These are phyloP conservation scores for Grantiella picta DNA, from an alignment of 2,113 vertebrate genomes.

Conservation along the genomic window DNA sequence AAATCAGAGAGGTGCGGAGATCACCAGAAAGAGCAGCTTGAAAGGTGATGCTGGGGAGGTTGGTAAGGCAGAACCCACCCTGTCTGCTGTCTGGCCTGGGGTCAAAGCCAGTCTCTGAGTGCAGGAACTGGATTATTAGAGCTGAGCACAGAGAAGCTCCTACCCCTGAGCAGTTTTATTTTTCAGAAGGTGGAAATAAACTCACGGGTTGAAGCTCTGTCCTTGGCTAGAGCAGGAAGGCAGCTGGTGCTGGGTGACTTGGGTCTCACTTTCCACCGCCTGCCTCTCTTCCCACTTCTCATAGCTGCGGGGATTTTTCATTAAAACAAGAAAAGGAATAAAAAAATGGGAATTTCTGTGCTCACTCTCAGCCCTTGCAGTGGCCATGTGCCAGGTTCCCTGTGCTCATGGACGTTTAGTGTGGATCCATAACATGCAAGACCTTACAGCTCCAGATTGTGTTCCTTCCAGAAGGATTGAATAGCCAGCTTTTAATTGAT, in stretches of 20 bases:
- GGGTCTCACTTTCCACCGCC: not conserved
- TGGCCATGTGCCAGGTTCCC: not conserved
- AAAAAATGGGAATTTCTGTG: not conserved
- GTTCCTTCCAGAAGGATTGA: not conserved
- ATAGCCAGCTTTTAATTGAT: not conserved
- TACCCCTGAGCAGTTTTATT: accelerated
- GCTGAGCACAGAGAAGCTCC: not conserved
- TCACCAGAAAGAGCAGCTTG: not conserved
- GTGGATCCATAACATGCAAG: not conserved
- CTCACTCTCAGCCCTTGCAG: accelerated
- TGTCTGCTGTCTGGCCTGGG: not conserved
- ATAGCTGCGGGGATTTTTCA: not conserved
- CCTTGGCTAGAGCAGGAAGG: not conserved
- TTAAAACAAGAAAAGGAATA: not conserved
- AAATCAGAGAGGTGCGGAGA: not conserved
- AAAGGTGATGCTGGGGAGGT: slow-evolving; percentile 48
- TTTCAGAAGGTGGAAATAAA: not conserved
- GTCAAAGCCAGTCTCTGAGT: not conserved
- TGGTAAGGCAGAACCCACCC: slow-evolving; percentile 76
- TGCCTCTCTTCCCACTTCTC: not conserved
- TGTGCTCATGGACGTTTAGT: accelerated
- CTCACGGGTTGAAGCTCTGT: not conserved
- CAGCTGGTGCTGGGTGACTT: not conserved
- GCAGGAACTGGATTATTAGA: not conserved
- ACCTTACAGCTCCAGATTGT: not conserved